Conservation (phyloP, 2,797 vertebrate genomes). For the Gallinago nigripennis region DNA sequence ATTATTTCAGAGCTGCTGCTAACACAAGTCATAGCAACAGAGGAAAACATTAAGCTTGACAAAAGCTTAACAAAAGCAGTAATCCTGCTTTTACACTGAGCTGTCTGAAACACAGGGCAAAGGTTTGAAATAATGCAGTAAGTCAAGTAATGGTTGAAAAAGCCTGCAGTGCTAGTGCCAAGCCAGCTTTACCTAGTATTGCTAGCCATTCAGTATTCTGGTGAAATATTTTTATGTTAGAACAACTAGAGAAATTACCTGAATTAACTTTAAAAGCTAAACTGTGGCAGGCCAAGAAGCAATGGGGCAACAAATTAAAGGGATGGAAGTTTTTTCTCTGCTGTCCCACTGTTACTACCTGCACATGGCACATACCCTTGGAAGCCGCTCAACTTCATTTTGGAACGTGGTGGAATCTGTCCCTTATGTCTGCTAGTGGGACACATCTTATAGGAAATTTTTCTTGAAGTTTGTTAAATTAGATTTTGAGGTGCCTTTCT, state of each 20-base stretch:
- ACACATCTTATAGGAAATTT: not conserved
- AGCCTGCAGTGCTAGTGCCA: not conserved
- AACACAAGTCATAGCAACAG: not conserved
- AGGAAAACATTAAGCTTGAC: not conserved
- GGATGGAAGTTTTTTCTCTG: not conserved
- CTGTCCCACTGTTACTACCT: not conserved
- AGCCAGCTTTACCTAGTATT: not conserved
- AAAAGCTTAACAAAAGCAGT: not conserved
- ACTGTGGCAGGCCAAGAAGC: not conserved
- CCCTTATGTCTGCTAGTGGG: not conserved
- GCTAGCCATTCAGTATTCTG: not conserved
- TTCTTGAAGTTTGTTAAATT: not conserved
- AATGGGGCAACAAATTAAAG: not conserved
- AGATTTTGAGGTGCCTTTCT: not conserved
- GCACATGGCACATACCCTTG: not conserved
- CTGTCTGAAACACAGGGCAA: not conserved
- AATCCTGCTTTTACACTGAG: not conserved
- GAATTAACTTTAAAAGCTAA: not conserved
- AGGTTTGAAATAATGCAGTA: not conserved
- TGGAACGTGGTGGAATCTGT: not conserved
- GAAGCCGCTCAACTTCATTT: not conserved
- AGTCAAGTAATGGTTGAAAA: not conserved
- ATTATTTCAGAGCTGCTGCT: not conserved
- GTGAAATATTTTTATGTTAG: not conserved
- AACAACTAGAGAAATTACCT: not conserved